Base-by-base conservation (phyloP, 2,797 vertebrate genomes). In the Hydrolagus colliei region DNA sequence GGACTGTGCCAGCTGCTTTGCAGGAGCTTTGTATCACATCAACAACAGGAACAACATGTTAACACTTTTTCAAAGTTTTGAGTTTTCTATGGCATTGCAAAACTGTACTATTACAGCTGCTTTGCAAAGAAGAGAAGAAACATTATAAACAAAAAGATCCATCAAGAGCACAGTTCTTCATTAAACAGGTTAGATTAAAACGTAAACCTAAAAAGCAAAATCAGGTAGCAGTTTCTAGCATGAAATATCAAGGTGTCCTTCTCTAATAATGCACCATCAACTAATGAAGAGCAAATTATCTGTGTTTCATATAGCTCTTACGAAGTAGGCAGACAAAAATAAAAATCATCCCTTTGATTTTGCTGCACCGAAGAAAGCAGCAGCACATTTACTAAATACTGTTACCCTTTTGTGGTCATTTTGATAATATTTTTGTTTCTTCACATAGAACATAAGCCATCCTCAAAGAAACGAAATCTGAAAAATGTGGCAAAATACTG, bases 11-110 rank as follows among this genome's bases (percentile, higher is more conserved):
- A 99, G 97, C 97, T 99, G 98, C 96, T 98, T 99, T 98, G 98
- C 98, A 98, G 98, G 98, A 97, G 98, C 98, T 99, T 99, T 99
- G 98, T 98, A 98, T 99, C 98, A 99, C 98, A 99, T 98, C 98
- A 99, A 99, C 98, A 99, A 98, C 97, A 98, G 98, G 97, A 99
- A 98, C 97, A 99, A 99, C 96, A 99, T 98, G 98, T 99, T 99
- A 99, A 99, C 97, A 99, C 97, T 98, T 95, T 96, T 92, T 98
- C 96, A 98, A 96, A 97, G 97, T 96, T 96, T 97, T 96, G 97
- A 97, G 95, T 93, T 94, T 52, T 97, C 96, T 97, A 99, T 91
- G 95, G 96, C 95, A 97, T 95, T 97, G 95, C 96, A 96, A 95
- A 94, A 97, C 95, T 94, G 91, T 95, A 96, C 96, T 96, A 97